Conservation (phyloP, 2,113 vertebrate genomes). For the Sturnus vulgaris region DNA sequence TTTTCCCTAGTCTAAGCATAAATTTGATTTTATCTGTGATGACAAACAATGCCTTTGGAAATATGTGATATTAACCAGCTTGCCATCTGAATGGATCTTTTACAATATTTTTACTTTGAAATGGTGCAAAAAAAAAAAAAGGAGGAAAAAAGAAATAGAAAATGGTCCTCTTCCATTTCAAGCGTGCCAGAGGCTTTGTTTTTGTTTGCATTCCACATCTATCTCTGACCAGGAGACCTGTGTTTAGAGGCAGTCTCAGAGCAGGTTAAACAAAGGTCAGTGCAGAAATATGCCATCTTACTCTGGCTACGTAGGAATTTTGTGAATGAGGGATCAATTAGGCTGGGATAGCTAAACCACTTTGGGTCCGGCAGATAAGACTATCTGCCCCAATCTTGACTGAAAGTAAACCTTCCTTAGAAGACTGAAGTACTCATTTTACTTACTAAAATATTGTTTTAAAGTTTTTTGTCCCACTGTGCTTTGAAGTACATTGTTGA, state of each 20-base stretch:
- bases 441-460: neutral
- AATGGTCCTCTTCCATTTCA: slow-evolving; percentile 24
- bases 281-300: neutral
- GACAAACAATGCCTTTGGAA: slow-evolving; percentile 43
- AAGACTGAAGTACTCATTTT: neutral
- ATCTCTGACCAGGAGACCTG: slow-evolving; percentile 11
- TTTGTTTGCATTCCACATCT: slow-evolving; percentile 56
- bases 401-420: neutral
- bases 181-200: slow-evolving; percentile 45
- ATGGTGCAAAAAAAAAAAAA: neutral
- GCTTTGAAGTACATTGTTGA: neutral
- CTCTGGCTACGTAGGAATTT: slow-evolving; percentile 10
- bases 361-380: neutral
- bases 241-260: slow-evolving; percentile 17
- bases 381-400: neutral
- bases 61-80: neutral
- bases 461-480: neutral
- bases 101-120: neutral
- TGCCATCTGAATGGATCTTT: slow-evolving; percentile 1
- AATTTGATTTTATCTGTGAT: slow-evolving; percentile 21
- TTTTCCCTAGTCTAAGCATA: neutral
- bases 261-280: slow-evolving; percentile 60
- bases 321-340: neutral
- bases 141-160: neutral
- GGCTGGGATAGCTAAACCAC: neutral